A percentile compares a stretch with the other conserved stretches of the same genome.
phyloP scores from a whole-genome alignment of 2,113 vertebrate genomes.

The Coptodon rendalli region DNA sequence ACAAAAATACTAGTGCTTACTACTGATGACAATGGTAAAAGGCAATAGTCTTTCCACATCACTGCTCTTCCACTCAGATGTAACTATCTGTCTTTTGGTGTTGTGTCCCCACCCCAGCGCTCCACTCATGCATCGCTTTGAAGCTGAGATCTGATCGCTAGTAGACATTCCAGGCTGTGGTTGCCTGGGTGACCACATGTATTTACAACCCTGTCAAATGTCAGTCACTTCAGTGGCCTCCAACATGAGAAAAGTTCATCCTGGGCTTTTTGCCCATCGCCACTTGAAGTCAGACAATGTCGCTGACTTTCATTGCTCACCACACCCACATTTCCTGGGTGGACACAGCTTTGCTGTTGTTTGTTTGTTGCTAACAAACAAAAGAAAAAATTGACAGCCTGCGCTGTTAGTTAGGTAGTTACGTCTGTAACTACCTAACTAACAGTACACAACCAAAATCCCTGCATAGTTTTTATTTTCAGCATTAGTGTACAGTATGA shows the following conservation, averaged over 20 bases:
- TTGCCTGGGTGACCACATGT: not conserved
- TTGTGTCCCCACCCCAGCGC: not conserved
- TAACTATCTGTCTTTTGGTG: not conserved
- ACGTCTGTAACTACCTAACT: not conserved
- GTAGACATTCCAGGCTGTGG: not conserved
- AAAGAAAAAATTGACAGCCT: not conserved
- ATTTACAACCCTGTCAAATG: fast-evolving
- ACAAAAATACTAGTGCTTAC: not conserved
- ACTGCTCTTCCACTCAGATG: not conserved
- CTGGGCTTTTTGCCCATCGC: not conserved
- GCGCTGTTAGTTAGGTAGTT: not conserved
- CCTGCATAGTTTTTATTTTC: not conserved
- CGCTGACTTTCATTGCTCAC: not conserved
- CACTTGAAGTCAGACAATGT: not conserved
- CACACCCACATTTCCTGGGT: not conserved
- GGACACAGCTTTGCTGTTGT: not conserved
- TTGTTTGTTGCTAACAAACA: not conserved
- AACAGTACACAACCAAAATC: not conserved
- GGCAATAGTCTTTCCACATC: not conserved
- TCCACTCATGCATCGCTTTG: not conserved
- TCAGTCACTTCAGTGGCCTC: not conserved
- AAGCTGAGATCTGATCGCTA: not conserved
- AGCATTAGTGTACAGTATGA: not conserved
- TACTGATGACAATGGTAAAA: not conserved
- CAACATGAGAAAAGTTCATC: not conserved